Conservation (phyloP, 1,140 invertebrate genomes). For the Drosophila ercepeae region DNA sequence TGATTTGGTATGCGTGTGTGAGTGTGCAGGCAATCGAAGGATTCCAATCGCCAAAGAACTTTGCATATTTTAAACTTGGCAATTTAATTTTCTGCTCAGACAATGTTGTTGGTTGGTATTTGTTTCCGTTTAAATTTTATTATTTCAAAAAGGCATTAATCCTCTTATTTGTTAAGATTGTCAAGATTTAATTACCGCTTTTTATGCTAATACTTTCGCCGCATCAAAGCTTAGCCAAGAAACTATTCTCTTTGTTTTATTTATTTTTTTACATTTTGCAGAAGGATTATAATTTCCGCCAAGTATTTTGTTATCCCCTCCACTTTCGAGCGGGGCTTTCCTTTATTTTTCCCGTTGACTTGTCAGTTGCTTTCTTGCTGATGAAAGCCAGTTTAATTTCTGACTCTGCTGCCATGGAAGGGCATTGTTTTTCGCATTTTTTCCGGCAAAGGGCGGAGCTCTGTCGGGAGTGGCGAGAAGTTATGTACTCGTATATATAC, state of each 20-base stretch:
- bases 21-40: slow-evolving; percentile 14
- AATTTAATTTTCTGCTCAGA: background rate
- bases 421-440: slow-evolving; percentile 63
- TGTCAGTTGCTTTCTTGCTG: slow-evolving; percentile 28
- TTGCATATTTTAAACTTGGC: slow-evolving; percentile 66
- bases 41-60: slow-evolving; percentile 31
- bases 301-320: slow-evolving; percentile 17
- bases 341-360: slow-evolving; percentile 20
- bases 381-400: slow-evolving; percentile 46
- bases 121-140: too few relatives aligned
- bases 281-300: slow-evolving; percentile 42
- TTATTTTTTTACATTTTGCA: slow-evolving; percentile 28
- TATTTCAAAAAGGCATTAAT: background rate
- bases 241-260: slow-evolving; percentile 13
- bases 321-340: slow-evolving; percentile 11
- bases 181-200: background rate
- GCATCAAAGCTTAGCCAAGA: background rate
- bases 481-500: slow-evolving; percentile 21
- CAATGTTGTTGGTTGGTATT: background rate
- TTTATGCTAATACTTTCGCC: slow-evolving; percentile 21
- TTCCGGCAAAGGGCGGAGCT: slow-evolving; percentile 24
- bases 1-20: background rate
- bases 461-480: slow-evolving; percentile 2
- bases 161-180: background rate
- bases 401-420: slow-evolving; percentile 37